phyloP scores from a whole-genome alignment of 1,140 invertebrate genomes.

The Archegozetes longisetosus region DNA sequence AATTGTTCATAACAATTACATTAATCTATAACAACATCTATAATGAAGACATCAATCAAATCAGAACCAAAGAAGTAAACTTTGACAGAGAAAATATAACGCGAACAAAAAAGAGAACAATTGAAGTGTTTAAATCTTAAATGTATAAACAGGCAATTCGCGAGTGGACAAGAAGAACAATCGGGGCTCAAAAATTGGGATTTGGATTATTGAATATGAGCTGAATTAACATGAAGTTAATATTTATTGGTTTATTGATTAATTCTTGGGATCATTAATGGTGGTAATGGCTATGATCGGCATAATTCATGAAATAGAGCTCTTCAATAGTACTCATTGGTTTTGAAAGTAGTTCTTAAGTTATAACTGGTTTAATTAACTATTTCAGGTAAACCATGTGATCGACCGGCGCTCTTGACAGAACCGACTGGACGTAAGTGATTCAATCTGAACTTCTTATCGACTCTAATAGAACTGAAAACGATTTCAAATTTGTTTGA shows the following conservation, averaged over 20 bases:
- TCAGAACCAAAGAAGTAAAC: background rate
- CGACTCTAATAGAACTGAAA: too few species aligned
- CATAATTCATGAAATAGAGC: background rate
- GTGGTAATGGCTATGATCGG: background rate
- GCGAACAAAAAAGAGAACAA: background rate
- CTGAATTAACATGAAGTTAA: too few species aligned
- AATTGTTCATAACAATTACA: too few species aligned
- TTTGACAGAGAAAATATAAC: background rate
- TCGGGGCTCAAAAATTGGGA: background rate
- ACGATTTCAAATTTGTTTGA: too few species aligned
- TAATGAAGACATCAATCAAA: background rate
- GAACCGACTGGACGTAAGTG: background rate
- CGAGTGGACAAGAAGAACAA: background rate
- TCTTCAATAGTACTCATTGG: background rate
- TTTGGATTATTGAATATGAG: background rate
- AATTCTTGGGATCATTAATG: background rate
- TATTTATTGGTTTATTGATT: too few species aligned
- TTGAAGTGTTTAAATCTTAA: background rate
- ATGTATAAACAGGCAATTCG: background rate
- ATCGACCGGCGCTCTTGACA: background rate
- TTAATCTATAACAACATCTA: background rate
- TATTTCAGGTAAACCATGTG: background rate
- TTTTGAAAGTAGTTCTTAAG: background rate
- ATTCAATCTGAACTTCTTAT: too few species aligned
- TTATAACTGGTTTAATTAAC: background rate